Conservation (phyloP, 2,113 vertebrate species). For the Sceloporus tristichus region DNA sequence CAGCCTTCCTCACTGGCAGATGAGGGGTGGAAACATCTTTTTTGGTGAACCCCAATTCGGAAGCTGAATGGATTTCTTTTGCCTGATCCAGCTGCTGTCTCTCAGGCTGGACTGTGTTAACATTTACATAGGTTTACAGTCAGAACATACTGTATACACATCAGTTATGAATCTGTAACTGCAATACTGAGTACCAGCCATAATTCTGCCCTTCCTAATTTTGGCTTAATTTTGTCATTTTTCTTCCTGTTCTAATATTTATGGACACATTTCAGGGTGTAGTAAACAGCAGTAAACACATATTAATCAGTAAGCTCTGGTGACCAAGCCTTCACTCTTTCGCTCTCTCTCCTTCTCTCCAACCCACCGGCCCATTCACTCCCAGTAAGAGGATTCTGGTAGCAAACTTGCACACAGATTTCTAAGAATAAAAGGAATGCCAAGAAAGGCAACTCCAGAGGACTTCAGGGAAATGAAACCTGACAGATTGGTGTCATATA, state of each 20-base stretch:
- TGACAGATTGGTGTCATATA: slow-evolving; percentile 72
- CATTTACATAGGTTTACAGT: too few species aligned
- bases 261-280: slow-evolving; percentile 31
- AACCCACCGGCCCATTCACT: not conserved
- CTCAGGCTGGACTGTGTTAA: too few species aligned
- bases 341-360: slow-evolving; percentile 52
- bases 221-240: not conserved
- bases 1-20: too few species aligned
- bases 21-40: too few species aligned
- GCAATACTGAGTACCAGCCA: too few species aligned
- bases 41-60: too few species aligned
- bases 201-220: not conserved
- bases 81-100: too few species aligned
- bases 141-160: too few species aligned
- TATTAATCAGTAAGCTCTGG: slow-evolving; percentile 67
- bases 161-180: too few species aligned
- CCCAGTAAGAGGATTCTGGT: slow-evolving; percentile 63
- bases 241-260: slow-evolving; percentile 31
- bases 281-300: slow-evolving; percentile 40
- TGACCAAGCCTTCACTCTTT: slow-evolving; percentile 64
- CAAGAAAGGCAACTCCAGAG: slow-evolving; percentile 57
- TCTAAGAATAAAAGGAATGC: slow-evolving; percentile 59
- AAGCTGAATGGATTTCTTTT: too few species aligned
- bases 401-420: slow-evolving; percentile 62
- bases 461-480: slow-evolving; percentile 53